Percentiles rank a stretch among this genome's conserved stretches.
These are phyloP conservation scores for Mastacembelus armatus DNA, from an alignment of 2,797 vertebrate species.

Conservation along the genomic window DNA sequence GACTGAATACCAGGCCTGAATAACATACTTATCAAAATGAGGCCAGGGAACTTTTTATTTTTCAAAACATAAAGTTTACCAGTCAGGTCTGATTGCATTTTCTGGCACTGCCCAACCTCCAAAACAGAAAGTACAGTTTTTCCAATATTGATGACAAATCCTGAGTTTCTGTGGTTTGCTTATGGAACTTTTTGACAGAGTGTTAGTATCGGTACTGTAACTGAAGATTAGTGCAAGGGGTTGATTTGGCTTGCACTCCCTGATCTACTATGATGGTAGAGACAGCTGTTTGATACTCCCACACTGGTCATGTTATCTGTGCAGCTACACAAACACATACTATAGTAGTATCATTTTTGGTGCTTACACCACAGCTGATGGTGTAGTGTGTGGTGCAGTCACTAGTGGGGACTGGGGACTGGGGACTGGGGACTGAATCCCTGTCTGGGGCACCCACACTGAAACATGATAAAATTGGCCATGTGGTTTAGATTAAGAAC, in stretches of 20 bases:
- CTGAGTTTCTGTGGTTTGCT: slow-evolving; percentile 70
- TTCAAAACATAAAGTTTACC: slow-evolving; percentile 30
- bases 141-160: slow-evolving; percentile 69
- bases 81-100: slow-evolving; percentile 18
- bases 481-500: slow-evolving; percentile 29
- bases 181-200: slow-evolving; percentile 71
- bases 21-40: slow-evolving; percentile 36
- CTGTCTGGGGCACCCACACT: slow-evolving; percentile 29
- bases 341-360: slow-evolving; percentile 2
- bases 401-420: slow-evolving; percentile 25
- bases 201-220: slow-evolving; percentile 70
- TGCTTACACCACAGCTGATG: slow-evolving; percentile 26
- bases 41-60: slow-evolving; percentile 45
- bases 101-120: slow-evolving; percentile 45
- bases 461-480: slow-evolving; percentile 14
- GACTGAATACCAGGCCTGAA: slow-evolving; percentile 43
- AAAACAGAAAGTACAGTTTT: slow-evolving; percentile 33
- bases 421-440: slow-evolving; percentile 34
- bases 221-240: slow-evolving; percentile 54
- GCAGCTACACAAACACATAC: slow-evolving; percentile 32
- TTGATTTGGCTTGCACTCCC: slow-evolving; percentile 48
- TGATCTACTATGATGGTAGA: slow-evolving; percentile 34
- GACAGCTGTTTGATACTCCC: slow-evolving; percentile 74
- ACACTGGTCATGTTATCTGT: slow-evolving; percentile 56
- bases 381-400: slow-evolving; percentile 14